Evolutionary conservation across 2,797 vertebrate species (phyloP), one percentile per base, ranked within the genome.

Genomic region (Liasis olivaceus): DNA sequence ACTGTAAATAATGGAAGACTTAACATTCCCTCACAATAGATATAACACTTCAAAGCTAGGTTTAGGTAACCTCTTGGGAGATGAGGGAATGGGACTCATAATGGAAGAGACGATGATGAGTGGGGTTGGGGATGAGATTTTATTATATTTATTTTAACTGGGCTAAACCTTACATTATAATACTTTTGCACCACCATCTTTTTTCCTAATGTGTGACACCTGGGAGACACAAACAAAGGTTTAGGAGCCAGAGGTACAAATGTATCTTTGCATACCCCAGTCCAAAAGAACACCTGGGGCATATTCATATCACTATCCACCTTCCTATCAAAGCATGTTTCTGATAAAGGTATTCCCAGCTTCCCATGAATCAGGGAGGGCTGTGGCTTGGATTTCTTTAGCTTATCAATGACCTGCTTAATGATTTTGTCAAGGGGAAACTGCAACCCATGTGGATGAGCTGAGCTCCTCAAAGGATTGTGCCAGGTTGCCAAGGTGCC

Each of bases 371-470:
- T 31, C 2, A 47, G 87, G 9, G 54, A 94, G 84, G 89, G 77
- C 1, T 81, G 72, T 5, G 91, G 93, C 87, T 12, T 84, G 51
- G 62, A 51, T 93, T 93, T 93, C 9, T 56, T 89, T 24, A 91
- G 9, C 58, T 56, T 54, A 92, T 56, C 11, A 54, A 11, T 89
- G 86, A 5, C 89, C 15, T 85, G 7, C n/a, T 93, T 92, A 87
- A 24, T 28, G 20, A 9, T 85, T 90, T 88, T 11, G 64, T 69
- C 85, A 89, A 92, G 56, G 64, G 64, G 66, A 93, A 85, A 51
- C 8, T 77, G 26, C 0, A 64, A 26, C 89, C 94, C 56, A 87
- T 87, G 94, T 87, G 59, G 91, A 60, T 87, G 56, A 93, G 8
- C 0, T 0, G 66, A 92, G 63, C 31, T 7, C 84, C 2, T 69